A percentile compares a stretch with the other conserved stretches of the same genome.
phyloP scores from a whole-genome alignment of 2,113 vertebrate genomes.

The Laterallus jamaicensis region DNA sequence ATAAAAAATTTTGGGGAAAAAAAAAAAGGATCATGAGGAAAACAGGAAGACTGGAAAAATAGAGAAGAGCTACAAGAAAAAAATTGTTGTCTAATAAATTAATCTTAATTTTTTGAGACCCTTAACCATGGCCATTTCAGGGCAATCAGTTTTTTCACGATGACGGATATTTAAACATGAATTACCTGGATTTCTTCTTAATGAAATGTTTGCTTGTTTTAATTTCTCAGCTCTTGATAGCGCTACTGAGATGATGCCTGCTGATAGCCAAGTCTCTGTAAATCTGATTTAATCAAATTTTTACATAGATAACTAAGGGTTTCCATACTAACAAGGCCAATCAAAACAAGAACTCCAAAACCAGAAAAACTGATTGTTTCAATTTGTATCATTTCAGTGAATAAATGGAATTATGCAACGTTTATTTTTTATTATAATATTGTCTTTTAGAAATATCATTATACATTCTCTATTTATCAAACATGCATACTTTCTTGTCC shows the following conservation, averaged over 20 bases:
- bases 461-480: neutral
- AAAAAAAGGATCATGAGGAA: neutral
- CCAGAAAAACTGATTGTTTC: neutral
- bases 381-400: neutral
- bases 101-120: neutral
- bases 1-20: neutral
- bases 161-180: neutral
- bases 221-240: neutral
- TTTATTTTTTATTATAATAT: neutral
- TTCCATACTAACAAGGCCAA: neutral
- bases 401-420: neutral
- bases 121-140: neutral
- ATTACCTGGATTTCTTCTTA: neutral
- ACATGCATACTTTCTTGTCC: neutral
- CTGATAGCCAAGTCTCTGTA: neutral
- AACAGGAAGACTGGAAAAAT: neutral
- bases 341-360: neutral
- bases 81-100: neutral
- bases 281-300: neutral
- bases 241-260: neutral
- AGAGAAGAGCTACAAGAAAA: neutral
- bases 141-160: neutral
- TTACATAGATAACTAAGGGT: neutral
- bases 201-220: neutral
- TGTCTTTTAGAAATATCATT: neutral